Base-by-base conservation (phyloP, 2,888 invertebrate species). In the Hermaeophaga mercurialis region DNA sequence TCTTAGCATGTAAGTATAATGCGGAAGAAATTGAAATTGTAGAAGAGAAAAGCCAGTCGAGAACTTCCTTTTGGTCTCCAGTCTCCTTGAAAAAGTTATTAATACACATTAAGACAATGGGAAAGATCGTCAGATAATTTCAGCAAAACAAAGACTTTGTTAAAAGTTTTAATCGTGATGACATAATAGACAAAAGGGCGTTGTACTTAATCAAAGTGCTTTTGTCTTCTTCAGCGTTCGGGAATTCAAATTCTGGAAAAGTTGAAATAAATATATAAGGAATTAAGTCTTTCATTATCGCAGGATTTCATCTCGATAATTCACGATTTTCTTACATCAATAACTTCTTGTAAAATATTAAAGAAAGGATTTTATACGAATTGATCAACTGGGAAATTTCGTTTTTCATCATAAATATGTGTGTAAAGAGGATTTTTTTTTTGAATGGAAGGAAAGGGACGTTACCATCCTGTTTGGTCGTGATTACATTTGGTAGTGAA, bases 151-250 rank as follows among this genome's bases (percentile, higher is more conserved):
- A 50, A 41, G 50, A 50, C 50, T 50, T 50, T 28, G 50, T 50
- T 50, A 50, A 41, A 50, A 41, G 50, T 50, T 50, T 50, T 41
- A 50, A 50, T 50, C 50, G 31, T 41, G 31, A 50, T 41, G 50
- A 39, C 41, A 39, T 50, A 31, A 39, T 15, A 50, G 22, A 50
- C 41, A 50, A 50, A 50, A 41, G 41, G 31, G 12, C 50, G 41
- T 50, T 33, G 41, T 41, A 41, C 50, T 41, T 41, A 50, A 50
- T 41, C 33, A 41, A 50, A 50, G 39, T 19, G 41, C 50, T 41
- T 41, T 50, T 50, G 50, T 50, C 41, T 50, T 33, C 19, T 41
- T 50, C 22, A 6, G 15, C 26, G 36, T 41, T 33, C 6, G 31
- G 14, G 26, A 39, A 49, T 41, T 41, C 39, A 19, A 18, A 12